Base-by-base conservation (phyloP, 2,113 vertebrate species). In the Catharus minimus region DNA sequence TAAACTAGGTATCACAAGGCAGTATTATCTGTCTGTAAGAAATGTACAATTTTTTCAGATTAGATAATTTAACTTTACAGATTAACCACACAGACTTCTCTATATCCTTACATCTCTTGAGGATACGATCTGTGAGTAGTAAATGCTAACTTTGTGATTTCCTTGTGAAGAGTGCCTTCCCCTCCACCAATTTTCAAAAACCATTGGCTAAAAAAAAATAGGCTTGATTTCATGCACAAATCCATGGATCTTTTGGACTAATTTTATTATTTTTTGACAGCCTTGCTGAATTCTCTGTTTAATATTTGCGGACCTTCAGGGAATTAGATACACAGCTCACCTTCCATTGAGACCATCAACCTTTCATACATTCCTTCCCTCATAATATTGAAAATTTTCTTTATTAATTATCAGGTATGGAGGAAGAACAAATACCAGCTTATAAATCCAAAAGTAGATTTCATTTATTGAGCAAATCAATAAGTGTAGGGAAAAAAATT, bases 401-500 rank as follows among this genome's bases (percentile, higher is more conserved):
- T 78, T 56, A 62, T 33, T 44, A 26, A 15, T 28, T 61, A 33
- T 1, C 8, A 61, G 8, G 23, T 57, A 9, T 38, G n/a, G 15
- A 72, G 7, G 5, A 64, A 91, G 53, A 75, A n/a, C 4, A 47
- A 49, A 15, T 32, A 60, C 1, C 10, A 72, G 5, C 2, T 38
- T 38, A 17, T 33, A 26, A 17, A 17, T 38, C 5, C 26, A 71
- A 47, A 55, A 9, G 19, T 4, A 28, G 2, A 14, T 32, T 66
- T 9, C 13, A 6, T 61, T 77, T 62, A 20, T 24, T 58, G 43
- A 43, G 7, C 3, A 78, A 57, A 78, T 36, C 12, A 56, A 2
- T 52, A 62, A 0, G 3, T 8, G 2, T 8, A 39, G 10, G 8
- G 26, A 26, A 39, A 46, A 58, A 68, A 26, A 38, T 0, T 15